Conservation (phyloP, 2,797 vertebrate genomes). For the Astyanax mexicanus region DNA sequence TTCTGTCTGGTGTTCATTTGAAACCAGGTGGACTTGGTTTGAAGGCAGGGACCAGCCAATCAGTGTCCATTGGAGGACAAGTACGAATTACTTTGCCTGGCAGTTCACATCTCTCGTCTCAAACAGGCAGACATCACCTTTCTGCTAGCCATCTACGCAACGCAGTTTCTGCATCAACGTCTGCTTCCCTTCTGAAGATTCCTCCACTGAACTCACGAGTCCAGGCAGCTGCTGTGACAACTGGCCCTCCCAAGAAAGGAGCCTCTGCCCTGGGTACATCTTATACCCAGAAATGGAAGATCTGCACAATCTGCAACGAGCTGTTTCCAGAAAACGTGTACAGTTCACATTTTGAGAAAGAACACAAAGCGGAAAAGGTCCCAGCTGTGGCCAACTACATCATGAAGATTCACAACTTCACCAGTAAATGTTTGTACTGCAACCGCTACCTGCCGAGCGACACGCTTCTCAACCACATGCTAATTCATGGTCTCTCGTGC, state of each 20-base stretch:
- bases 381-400: conserved; percentile 98
- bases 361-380: conserved; percentile 98
- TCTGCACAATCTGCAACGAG: conserved; percentile 99
- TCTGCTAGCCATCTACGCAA: conserved; percentile 83
- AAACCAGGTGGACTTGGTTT: conserved; percentile 88
- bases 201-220: conserved; percentile 86
- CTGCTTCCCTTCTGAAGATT: conserved; percentile 84
- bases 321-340: conserved; percentile 98
- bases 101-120: conserved; percentile 86
- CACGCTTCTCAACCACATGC: conserved; percentile 96
- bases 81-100: conserved; percentile 86
- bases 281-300: conserved; percentile 99
- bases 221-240: conserved; percentile 84
- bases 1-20: conserved; percentile 87
- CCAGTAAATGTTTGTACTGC: conserved; percentile 99
- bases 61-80: conserved; percentile 81
- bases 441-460: conserved; percentile 98
- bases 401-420: conserved; percentile 99
- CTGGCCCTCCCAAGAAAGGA: conserved; percentile 81
- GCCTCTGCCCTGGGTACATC: conserved; percentile 88
- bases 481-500: conserved; percentile 97
- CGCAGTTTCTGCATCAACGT: conserved; percentile 79
- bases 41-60: conserved; percentile 82
- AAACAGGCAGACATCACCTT: conserved; percentile 90
- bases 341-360: conserved; percentile 97